A percentile compares a stretch with the other conserved stretches of the same genome.
phyloP scores from a whole-genome alignment of 2,113 vertebrate species.

The Xerus inauris region DNA sequence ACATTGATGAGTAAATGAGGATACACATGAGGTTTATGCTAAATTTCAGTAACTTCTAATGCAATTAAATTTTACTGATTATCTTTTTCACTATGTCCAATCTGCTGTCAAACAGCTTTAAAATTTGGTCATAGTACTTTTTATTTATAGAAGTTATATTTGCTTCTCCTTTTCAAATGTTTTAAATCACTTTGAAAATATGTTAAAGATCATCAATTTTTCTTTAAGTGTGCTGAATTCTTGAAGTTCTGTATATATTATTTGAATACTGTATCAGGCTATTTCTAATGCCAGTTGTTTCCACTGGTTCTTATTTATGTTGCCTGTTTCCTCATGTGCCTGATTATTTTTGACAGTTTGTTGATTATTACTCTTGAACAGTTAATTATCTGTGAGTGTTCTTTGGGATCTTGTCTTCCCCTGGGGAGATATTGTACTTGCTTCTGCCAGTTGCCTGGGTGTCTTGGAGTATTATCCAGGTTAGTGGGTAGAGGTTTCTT shows the following conservation, averaged over 20 bases:
- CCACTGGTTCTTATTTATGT: background rate
- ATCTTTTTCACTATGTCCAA: background rate
- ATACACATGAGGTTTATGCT: background rate
- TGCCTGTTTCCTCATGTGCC: background rate
- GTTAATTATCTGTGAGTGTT: background rate
- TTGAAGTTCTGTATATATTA: background rate
- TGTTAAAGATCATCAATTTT: background rate
- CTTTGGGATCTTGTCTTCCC: background rate
- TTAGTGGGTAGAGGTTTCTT: background rate
- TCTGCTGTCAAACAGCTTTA: background rate
- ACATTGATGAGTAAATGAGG: background rate
- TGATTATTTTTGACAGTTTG: background rate
- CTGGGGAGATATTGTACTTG: background rate
- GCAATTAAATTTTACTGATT: slow-evolving; percentile 10
- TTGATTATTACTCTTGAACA: background rate
- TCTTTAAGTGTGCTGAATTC: background rate
- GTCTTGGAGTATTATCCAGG: background rate
- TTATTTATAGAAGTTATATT: background rate
- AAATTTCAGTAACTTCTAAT: background rate
- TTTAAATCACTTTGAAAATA: background rate
- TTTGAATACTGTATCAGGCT: background rate
- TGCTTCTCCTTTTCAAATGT: background rate
- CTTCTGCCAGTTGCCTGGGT: background rate
- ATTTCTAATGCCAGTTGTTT: background rate
- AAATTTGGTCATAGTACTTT: background rate